Conservation (phyloP, 2,888 invertebrate genomes). For the Epicampocera succincta region DNA sequence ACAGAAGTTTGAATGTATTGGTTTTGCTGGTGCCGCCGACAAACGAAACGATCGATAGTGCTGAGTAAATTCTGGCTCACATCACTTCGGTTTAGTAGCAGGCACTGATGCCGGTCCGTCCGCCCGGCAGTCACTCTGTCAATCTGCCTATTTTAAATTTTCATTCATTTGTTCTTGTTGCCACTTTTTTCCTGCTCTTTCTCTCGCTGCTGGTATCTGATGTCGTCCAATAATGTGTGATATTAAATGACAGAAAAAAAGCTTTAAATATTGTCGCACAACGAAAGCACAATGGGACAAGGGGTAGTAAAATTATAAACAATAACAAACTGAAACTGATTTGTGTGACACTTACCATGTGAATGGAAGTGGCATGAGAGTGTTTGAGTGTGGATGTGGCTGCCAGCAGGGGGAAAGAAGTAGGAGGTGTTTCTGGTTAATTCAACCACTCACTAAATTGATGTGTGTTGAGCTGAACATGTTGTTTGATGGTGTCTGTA, state of each 20-base stretch:
- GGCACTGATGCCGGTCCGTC: slow-evolving; percentile 19
- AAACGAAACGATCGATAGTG: slow-evolving; percentile 53
- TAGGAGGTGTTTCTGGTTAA: slow-evolving; percentile 64
- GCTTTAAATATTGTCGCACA: neutral
- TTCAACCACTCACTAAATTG: slow-evolving; percentile 57
- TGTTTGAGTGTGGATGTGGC: slow-evolving; percentile 50
- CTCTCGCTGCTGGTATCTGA: slow-evolving; percentile 73
- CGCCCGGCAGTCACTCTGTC: slow-evolving; percentile 31
- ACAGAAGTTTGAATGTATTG: slow-evolving; percentile 32
- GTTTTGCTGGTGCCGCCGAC: slow-evolving; percentile 43
- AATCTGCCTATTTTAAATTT: slow-evolving; percentile 41
- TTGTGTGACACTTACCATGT: slow-evolving; percentile 56
- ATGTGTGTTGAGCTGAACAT: slow-evolving; percentile 63
- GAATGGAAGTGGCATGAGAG: slow-evolving; percentile 46
- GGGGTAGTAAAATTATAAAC: slow-evolving; percentile 58
- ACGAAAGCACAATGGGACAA: slow-evolving; percentile 17
- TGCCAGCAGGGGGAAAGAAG: neutral
- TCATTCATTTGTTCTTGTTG: slow-evolving; percentile 54
- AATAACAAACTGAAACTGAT: slow-evolving; percentile 51
- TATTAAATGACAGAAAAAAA: slow-evolving; percentile 78
- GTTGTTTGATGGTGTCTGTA: slow-evolving; percentile 71
- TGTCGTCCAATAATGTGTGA: slow-evolving; percentile 77
- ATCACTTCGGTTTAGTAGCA: slow-evolving; percentile 7
- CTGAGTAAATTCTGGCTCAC: slow-evolving; percentile 37
- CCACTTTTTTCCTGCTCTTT: slow-evolving; percentile 23